phyloP scores from a whole-genome alignment of 2,797 vertebrate genomes.

The Ctenosaura bakeri region DNA sequence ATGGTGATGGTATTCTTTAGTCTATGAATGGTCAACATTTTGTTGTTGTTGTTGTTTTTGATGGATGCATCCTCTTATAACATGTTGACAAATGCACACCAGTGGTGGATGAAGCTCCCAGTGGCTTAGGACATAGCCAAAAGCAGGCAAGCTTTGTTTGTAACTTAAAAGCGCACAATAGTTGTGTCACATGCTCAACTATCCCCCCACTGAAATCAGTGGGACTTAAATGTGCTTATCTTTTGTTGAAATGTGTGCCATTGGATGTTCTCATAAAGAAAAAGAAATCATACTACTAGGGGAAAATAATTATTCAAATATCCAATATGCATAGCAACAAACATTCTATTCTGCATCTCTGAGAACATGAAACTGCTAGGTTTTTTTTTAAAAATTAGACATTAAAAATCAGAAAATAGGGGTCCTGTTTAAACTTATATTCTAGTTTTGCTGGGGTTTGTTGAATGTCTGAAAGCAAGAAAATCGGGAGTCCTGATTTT shows the following conservation, averaged over 20 bases:
- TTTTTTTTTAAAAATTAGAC: background rate
- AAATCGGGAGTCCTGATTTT: background rate
- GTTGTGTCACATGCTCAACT: background rate
- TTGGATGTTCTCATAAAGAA: background rate
- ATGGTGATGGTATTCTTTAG: too few relatives aligned
- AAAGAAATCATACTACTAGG: too few relatives aligned
- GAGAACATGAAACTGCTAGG: background rate
- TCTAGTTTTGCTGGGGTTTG: slow-evolving; percentile 24
- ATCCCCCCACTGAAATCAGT: background rate
- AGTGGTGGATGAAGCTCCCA: too few relatives aligned
- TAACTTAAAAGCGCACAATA: too few relatives aligned
- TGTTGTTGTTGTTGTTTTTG: too few relatives aligned
- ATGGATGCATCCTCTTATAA: too few relatives aligned
- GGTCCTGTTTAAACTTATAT: slow-evolving; percentile 48
- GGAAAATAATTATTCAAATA: background rate
- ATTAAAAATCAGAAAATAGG: slow-evolving; percentile 39
- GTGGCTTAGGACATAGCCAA: too few relatives aligned
- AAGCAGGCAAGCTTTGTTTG: too few relatives aligned
- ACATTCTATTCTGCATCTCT: background rate
- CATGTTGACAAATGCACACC: too few relatives aligned
- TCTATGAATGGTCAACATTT: too few relatives aligned
- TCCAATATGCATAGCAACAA: background rate
- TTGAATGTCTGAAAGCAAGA: slow-evolving; percentile 41
- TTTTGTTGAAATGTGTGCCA: background rate
- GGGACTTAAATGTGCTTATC: background rate